Conservation (phyloP, 2,888 invertebrate genomes). For the Tiliacea citrago region DNA sequence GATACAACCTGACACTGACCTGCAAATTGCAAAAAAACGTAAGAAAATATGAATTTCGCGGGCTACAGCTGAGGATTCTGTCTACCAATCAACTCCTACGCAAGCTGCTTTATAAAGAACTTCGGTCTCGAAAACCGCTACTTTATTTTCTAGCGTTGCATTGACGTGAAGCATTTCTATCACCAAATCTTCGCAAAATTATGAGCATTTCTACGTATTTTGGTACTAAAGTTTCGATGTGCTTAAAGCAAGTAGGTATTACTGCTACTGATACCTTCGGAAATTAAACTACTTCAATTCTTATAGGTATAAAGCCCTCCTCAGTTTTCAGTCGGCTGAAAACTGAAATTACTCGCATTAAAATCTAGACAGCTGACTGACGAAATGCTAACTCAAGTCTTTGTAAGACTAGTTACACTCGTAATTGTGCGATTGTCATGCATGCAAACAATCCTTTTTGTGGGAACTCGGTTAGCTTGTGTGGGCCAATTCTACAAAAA, state of each 20-base stretch:
- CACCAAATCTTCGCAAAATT: not conserved
- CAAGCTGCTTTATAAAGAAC: too few species aligned
- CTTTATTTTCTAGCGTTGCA: not conserved
- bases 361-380: constrained; percentile 14
- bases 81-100: too few species aligned
- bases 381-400: constrained; percentile 6
- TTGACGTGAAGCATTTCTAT: not conserved
- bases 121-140: too few species aligned
- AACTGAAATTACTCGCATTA: constrained; percentile 16
- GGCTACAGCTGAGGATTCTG: too few species aligned
- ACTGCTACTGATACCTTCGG: constrained; percentile 7
- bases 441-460: constrained; percentile 34
- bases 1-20: too few species aligned
- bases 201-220: not conserved
- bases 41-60: too few species aligned
- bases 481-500: constrained; percentile 31
- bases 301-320: not conserved
- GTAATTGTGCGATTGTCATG: constrained; percentile 8
- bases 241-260: not conserved
- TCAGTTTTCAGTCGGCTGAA: not conserved
- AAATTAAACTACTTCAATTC: constrained; percentile 39
- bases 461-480: constrained; percentile 7
- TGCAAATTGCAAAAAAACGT: too few species aligned
- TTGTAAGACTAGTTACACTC: not conserved
- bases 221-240: not conserved